Evolutionary conservation across 2,888 invertebrate genomes (phyloP).

Genomic region (Euzetes globulus): DNA sequence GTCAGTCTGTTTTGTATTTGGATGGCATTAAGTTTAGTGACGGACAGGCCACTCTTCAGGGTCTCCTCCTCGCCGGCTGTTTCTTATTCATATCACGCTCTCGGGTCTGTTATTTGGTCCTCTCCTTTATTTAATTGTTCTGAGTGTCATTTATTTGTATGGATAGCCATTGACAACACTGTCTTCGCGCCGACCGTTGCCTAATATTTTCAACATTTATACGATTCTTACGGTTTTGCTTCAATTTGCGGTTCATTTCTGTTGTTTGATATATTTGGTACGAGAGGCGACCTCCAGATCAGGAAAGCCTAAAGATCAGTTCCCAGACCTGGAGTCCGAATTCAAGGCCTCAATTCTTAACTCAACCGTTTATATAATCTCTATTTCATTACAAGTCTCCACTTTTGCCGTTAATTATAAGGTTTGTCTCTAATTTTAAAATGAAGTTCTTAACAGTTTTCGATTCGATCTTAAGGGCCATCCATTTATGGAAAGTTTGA

Average conservation of each 20-base stretch:
- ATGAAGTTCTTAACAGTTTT: neutral
- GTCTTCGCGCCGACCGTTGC: slow-evolving; percentile 86
- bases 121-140: no score
- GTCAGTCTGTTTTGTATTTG: slow-evolving; percentile 93
- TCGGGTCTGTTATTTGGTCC: slow-evolving; percentile 65
- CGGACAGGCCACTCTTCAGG: slow-evolving; percentile 89
- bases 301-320: slow-evolving; percentile 51
- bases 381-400: slow-evolving; percentile 91
- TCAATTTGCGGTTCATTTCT: slow-evolving; percentile 92
- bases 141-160: slow-evolving; percentile 8
- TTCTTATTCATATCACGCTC: slow-evolving; percentile 97
- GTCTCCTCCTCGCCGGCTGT: slow-evolving; percentile 86
- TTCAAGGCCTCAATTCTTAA: slow-evolving; percentile 92
- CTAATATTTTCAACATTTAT: slow-evolving; percentile 97
- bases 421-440: slow-evolving; percentile 54
- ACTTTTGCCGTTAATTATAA: slow-evolving; percentile 99
- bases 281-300: slow-evolving; percentile 65
- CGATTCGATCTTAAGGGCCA: slow-evolving; percentile 62
- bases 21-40: slow-evolving; percentile 98
- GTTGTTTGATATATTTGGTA: slow-evolving; percentile 80
- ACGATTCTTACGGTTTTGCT: slow-evolving; percentile 87
- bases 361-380: slow-evolving; percentile 96
- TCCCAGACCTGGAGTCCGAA: slow-evolving; percentile 62
- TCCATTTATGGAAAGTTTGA: slow-evolving; percentile 95
- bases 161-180: slow-evolving; percentile 75